Conservation (phyloP, 92 coral and sea anemone genomes). For the Umimayanthus kanabou region DNA sequence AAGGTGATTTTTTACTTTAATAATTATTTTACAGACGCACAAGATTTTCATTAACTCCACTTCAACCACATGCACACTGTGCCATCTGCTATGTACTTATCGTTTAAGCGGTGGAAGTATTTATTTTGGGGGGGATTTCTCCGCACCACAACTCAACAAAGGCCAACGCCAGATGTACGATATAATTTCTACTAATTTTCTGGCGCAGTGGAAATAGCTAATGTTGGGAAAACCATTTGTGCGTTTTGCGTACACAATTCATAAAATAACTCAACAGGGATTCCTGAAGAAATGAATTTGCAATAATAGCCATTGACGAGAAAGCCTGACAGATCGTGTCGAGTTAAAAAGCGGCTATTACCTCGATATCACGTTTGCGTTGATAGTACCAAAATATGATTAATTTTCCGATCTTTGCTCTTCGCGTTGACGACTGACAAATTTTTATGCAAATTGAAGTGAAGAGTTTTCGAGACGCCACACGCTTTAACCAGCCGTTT, state of each 20-base stretch:
- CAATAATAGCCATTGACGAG: conserved; percentile 1
- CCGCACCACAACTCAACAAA: conserved; percentile 21
- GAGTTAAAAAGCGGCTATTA: conserved; percentile 10
- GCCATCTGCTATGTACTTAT: conserved; percentile 33
- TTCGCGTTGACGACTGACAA: neutral
- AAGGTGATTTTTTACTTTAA: conserved; percentile 32
- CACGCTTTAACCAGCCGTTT: neutral
- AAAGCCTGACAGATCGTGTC: neutral
- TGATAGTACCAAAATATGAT: conserved; percentile 17
- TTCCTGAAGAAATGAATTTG: conserved; percentile 8
- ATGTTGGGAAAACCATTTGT: neutral
- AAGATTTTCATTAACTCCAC: conserved; percentile 36
- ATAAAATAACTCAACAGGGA: conserved; percentile 29
- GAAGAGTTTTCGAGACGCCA: neutral
- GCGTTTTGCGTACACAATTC: conserved; percentile 19
- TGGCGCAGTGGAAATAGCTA: neutral
- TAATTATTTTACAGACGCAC: conserved; percentile 2
- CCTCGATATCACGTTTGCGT: conserved; percentile 36
- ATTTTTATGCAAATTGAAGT: conserved; percentile 31
- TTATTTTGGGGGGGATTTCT: conserved; percentile 21
- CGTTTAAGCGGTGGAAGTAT: conserved; percentile 20
- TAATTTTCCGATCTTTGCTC: neutral
- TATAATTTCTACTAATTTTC: neutral
- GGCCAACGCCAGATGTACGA: conserved; percentile 27
- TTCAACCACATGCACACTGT: conserved; percentile 15